Evolutionary conservation across 2,797 vertebrate species (phyloP).

Genomic region (Hozukius guyotensis): DNA sequence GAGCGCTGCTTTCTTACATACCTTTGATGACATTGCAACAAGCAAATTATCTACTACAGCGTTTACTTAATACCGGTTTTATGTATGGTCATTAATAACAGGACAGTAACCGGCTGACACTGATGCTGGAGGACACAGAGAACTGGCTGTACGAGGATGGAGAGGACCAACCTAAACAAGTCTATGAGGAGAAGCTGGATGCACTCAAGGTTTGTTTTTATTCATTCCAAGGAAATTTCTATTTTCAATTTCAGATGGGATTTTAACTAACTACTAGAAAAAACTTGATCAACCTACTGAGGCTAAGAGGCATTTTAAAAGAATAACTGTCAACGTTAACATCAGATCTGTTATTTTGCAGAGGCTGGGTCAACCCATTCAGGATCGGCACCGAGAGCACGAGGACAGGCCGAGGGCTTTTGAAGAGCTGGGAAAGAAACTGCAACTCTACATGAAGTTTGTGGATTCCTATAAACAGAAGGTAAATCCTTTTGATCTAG

Average conservation of each 20-base stretch:
- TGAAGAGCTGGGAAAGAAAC: conserved; percentile 93
- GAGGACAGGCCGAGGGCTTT: conserved; percentile 93
- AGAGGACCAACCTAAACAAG: conserved; percentile 92
- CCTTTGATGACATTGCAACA: not conserved
- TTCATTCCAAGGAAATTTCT: not conserved
- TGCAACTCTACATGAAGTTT: conserved; percentile 93
- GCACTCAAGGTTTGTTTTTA: conserved; percentile 84
- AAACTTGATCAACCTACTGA: not conserved
- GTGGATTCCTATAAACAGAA: conserved; percentile 92
- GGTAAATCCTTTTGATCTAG: conserved; percentile 71
- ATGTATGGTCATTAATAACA: conserved; percentile 48
- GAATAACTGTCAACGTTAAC: not conserved
- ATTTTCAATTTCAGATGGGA: not conserved
- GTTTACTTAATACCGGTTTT: not conserved
- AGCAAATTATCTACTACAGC: not conserved
- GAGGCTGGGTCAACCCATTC: conserved; percentile 92
- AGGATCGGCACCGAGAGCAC: conserved; percentile 90
- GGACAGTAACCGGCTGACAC: conserved; percentile 88
- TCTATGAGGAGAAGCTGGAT: conserved; percentile 92
- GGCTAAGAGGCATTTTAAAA: not conserved
- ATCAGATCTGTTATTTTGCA: conserved; percentile 47
- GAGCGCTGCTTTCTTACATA: conserved; percentile 51
- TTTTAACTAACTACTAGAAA: not conserved
- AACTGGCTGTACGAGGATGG: conserved; percentile 97
- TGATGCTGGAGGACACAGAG: conserved; percentile 93